A percentile compares a stretch with the other conserved stretches of the same genome.
phyloP scores from a whole-genome alignment of 2,797 vertebrate genomes.

The Oreochromis mossambicus region DNA sequence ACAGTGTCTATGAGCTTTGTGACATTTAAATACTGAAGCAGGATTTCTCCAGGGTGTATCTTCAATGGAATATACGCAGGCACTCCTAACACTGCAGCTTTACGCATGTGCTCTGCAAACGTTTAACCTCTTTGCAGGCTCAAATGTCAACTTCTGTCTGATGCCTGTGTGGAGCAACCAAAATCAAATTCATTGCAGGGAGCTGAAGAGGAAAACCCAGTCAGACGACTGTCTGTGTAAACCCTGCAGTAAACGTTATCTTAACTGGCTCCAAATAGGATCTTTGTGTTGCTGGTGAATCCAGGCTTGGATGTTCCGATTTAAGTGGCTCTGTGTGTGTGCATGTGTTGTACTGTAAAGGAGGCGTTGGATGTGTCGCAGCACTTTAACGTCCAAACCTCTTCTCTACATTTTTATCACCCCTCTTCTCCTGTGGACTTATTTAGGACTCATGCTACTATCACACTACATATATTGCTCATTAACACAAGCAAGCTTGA shows the following conservation, averaged over 20 bases:
- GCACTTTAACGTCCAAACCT: slow-evolving; percentile 22
- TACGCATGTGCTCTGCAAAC: neutral
- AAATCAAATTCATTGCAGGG: slow-evolving; percentile 2
- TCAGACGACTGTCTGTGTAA: neutral
- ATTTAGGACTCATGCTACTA: neutral
- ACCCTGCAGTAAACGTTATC: slow-evolving; percentile 14
- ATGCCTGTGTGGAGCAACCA: neutral
- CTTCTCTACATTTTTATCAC: neutral
- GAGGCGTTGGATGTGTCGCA: neutral
- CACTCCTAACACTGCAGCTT: neutral
- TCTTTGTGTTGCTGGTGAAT: slow-evolving; percentile 15
- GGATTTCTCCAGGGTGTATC: neutral
- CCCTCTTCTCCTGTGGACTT: neutral
- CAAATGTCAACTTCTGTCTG: slow-evolving; percentile 22
- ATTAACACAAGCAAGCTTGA: neutral
- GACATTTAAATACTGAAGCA: slow-evolving; percentile 16
- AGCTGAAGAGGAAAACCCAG: neutral
- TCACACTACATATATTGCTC: neutral
- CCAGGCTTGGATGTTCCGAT: slow-evolving; percentile 6
- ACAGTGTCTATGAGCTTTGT: neutral
- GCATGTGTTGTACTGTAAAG: neutral
- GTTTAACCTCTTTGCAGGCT: neutral
- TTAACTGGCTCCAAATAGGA: slow-evolving; percentile 25
- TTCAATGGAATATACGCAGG: neutral
- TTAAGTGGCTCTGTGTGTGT: neutral